phyloP scores from a whole-genome alignment of 2,797 vertebrate genomes.

The Artibeus lituratus region DNA sequence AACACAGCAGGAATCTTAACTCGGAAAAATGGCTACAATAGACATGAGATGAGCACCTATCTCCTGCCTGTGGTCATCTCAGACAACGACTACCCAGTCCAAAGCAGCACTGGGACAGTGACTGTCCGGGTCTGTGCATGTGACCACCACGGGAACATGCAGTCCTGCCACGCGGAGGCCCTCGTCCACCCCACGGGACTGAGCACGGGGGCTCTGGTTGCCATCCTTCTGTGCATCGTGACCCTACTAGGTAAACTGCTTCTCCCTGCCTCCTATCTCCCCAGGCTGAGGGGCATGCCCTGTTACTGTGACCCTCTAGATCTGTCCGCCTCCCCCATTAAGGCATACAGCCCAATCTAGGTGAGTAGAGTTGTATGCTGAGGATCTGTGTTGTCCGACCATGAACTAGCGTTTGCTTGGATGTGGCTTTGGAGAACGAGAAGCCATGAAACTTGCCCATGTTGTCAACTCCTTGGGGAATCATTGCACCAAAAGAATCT shows the following conservation, averaged over 20 bases:
- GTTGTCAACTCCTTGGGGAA: background rate
- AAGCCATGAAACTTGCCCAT: constrained; percentile 18
- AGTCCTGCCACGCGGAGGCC: constrained; percentile 94
- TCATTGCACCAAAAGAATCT: background rate
- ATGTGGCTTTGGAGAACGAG: constrained; percentile 48
- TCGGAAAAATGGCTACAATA: constrained; percentile 89
- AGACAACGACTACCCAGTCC: constrained; percentile 90
- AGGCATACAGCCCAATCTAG: constrained; percentile 67
- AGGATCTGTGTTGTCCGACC: constrained; percentile 41
- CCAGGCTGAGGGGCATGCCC: constrained; percentile 49
- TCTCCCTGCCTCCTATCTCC: constrained; percentile 67
- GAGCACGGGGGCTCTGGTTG: constrained; percentile 95
- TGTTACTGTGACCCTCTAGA: constrained; percentile 68
- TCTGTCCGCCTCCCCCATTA: constrained; percentile 64
- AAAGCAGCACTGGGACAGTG: constrained; percentile 95
- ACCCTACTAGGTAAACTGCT: constrained; percentile 92
- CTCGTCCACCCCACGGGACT: constrained; percentile 92
- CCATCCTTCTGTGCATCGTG: constrained; percentile 95
- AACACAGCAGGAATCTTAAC: constrained; percentile 95
- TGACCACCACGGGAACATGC: constrained; percentile 94
- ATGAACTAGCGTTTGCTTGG: constrained; percentile 51
- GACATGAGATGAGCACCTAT: constrained; percentile 90
- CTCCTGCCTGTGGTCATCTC: constrained; percentile 94
- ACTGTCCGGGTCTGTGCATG: constrained; percentile 94
- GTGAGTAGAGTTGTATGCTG: constrained; percentile 60